phyloP scores from a whole-genome alignment of 2,888 invertebrate species.

The Drosophila subsilvestris region DNA sequence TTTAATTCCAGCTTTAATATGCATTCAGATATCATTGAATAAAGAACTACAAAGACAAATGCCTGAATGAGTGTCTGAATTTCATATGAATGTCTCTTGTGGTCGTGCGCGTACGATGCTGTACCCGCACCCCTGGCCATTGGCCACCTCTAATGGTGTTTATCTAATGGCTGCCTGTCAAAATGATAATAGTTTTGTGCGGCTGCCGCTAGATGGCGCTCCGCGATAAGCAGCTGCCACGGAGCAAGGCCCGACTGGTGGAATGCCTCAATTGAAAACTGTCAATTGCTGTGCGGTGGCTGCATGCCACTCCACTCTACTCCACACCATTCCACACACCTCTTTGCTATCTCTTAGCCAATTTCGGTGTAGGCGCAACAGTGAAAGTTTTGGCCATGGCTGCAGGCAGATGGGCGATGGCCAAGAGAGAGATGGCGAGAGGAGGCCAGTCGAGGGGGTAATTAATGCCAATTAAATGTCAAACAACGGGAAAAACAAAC shows the following conservation, averaged over 20 bases:
- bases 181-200: slow-evolving; percentile 48
- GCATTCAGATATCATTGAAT: not conserved
- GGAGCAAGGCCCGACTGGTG: slow-evolving; percentile 7
- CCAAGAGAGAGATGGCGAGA: not conserved
- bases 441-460: slow-evolving; percentile 45
- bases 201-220: slow-evolving; percentile 32
- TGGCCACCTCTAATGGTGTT: slow-evolving; percentile 10
- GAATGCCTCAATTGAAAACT: slow-evolving; percentile 63
- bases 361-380: slow-evolving; percentile 70
- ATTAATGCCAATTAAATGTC: slow-evolving; percentile 79
- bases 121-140: not conserved
- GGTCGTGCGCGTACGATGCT: not conserved
- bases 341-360: slow-evolving; percentile 28
- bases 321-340: not conserved
- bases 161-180: slow-evolving; percentile 46
- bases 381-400: slow-evolving; percentile 63
- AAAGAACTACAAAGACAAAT: not conserved
- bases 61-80: too few relatives aligned
- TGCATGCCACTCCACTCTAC: slow-evolving; percentile 19
- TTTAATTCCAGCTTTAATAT: not conserved
- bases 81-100: too few relatives aligned
- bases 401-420: slow-evolving; percentile 15
- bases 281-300: slow-evolving; percentile 69
- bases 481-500: slow-evolving; percentile 47
- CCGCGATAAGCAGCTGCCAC: slow-evolving; percentile 32